Conservation (phyloP, 2,888 invertebrate genomes). For the Lepidocyrtinus sp. region DNA sequence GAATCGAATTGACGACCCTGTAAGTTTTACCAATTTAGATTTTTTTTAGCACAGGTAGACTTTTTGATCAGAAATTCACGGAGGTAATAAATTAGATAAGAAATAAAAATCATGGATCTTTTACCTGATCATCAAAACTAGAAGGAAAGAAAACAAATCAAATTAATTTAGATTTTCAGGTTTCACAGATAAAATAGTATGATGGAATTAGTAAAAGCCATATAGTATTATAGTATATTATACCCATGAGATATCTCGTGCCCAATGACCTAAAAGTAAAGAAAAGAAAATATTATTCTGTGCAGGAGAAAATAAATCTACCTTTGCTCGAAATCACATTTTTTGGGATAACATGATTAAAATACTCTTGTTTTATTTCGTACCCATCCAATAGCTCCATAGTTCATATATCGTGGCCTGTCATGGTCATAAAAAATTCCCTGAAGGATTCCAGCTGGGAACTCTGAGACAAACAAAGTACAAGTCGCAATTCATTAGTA, state of each 20-base stretch:
- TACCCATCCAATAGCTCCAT: constrained; percentile 91
- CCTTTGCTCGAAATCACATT: background rate
- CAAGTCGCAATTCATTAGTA: constrained; percentile 12
- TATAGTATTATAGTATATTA: no score
- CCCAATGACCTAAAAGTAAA: constrained; percentile 72
- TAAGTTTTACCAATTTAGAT: constrained; percentile 33
- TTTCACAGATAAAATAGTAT: no score
- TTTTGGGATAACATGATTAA: background rate
- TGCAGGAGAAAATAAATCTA: background rate
- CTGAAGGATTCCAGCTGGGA: constrained; percentile 94
- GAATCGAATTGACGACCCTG: constrained; percentile 93
- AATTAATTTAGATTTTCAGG: no score
- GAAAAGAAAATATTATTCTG: no score
- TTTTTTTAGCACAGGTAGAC: no score
- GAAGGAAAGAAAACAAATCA: background rate
- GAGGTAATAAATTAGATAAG: no score
- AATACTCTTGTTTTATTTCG: constrained; percentile 75
- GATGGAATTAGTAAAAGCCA: no score
- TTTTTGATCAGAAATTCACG: no score
- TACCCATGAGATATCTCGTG: constrained; percentile 88
- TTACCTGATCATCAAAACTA: constrained; percentile 67
- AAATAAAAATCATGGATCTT: background rate
- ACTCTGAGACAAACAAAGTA: constrained; percentile 78
- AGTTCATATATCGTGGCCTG: constrained; percentile 93
- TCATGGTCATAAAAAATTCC: constrained; percentile 91